These are phyloP conservation scores for Hydractinia echinata DNA, from an alignment of 30 jellyfish, hydroid and myxozoan genomes.

Conservation along the genomic window DNA sequence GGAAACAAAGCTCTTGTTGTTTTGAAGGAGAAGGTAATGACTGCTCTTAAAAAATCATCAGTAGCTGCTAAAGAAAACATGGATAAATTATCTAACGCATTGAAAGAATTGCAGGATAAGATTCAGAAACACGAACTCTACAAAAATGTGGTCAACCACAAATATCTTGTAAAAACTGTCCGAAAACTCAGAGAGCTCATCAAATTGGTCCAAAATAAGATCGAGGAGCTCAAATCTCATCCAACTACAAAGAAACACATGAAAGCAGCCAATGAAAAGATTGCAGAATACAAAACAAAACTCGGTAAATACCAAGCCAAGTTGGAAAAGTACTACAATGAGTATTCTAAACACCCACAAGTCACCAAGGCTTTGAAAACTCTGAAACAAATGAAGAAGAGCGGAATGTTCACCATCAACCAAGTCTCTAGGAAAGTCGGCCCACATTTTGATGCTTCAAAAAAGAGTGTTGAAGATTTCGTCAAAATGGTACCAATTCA, in stretches of 20 bases:
- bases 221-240: constrained; percentile 60
- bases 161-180: constrained; percentile 31
- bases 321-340: not conserved
- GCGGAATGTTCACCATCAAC: constrained; percentile 45
- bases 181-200: constrained; percentile 23
- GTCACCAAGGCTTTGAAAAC: constrained; percentile 24
- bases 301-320: not conserved
- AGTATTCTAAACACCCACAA: constrained; percentile 29
- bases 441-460: constrained; percentile 7
- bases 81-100: not conserved
- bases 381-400: constrained; percentile 30
- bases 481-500: constrained; percentile 24
- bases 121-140: constrained; percentile 47
- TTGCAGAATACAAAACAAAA: not conserved
- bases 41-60: not conserved
- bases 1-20: constrained; percentile 32
- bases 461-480: not conserved
- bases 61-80: constrained; percentile 11
- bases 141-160: constrained; percentile 46
- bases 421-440: constrained; percentile 38
- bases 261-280: not conserved
- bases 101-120: constrained; percentile 27
- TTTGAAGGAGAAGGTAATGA: constrained; percentile 30
- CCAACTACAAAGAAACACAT: constrained; percentile 39
- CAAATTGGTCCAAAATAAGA: constrained; percentile 32